Evolutionary conservation across 2,888 invertebrate genomes (phyloP).

Genomic region (Thumatha senex): DNA sequence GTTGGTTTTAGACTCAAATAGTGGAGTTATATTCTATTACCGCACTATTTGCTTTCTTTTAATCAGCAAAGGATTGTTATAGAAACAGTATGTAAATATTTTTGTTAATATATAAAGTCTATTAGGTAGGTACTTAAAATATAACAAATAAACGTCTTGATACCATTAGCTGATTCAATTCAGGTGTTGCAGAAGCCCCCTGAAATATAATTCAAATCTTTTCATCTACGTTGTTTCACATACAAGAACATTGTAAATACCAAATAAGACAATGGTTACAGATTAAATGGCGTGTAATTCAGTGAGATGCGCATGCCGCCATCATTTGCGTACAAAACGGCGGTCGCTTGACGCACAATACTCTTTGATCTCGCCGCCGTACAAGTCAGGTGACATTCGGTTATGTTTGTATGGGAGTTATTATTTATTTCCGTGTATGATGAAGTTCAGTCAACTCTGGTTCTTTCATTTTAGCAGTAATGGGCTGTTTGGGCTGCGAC

Average conservation of each 20-base stretch:
- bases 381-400: slow-evolving; percentile 29
- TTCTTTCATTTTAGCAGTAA: not conserved
- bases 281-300: slow-evolving; percentile 17
- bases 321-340: slow-evolving; percentile 36
- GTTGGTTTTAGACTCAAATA: too few species aligned
- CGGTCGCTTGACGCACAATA: slow-evolving; percentile 36
- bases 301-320: slow-evolving; percentile 29
- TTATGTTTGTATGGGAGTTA: slow-evolving; percentile 9
- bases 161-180: too few species aligned
- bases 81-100: too few species aligned
- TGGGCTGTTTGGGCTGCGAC: too few species aligned
- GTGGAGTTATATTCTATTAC: too few species aligned
- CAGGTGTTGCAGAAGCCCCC: not conserved
- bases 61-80: too few species aligned
- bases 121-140: too few species aligned
- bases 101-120: too few species aligned
- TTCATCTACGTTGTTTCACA: slow-evolving; percentile 8
- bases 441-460: not conserved
- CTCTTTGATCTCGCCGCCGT: slow-evolving; percentile 32
- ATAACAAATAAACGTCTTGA: too few species aligned
- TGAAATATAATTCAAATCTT: slow-evolving; percentile 10
- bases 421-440: slow-evolving; percentile 8
- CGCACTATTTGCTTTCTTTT: too few species aligned
- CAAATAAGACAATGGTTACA: slow-evolving; percentile 12
- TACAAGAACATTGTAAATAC: slow-evolving; percentile 8